Evolutionary conservation across 1,140 invertebrate species (phyloP).

Genomic region (Dinoponera quadriceps): DNA sequence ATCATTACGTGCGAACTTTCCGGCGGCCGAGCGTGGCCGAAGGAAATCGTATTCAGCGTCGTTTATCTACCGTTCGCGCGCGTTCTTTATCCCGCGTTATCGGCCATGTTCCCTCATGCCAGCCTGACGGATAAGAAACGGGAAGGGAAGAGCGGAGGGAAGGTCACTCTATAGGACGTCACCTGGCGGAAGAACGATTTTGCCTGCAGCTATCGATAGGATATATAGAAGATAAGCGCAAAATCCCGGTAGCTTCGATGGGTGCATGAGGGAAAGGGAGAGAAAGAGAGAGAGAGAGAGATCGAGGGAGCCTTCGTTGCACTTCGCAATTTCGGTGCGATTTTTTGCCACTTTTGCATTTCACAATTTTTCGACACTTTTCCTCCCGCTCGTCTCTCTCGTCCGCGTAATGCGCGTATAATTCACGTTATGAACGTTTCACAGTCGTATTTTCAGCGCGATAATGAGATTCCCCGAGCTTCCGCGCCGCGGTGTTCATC

Average conservation of each 20-base stretch:
- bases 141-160: constrained; percentile 3
- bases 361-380: background rate
- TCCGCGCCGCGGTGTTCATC: background rate
- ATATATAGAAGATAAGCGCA: constrained; percentile 39
- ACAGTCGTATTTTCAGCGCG: background rate
- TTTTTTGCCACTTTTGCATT: background rate
- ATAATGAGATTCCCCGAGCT: background rate
- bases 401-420: background rate
- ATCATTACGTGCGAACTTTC: constrained; percentile 9
- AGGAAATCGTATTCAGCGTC: constrained; percentile 41
- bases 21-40: background rate
- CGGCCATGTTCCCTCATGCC: background rate
- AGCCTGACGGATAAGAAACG: constrained; percentile 46
- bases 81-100: constrained; percentile 46
- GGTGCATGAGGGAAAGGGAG: background rate
- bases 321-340: constrained; percentile 11
- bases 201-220: constrained; percentile 37
- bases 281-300: no score
- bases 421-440: background rate
- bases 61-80: constrained; percentile 34
- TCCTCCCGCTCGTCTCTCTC: background rate
- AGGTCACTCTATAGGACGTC: constrained; percentile 2
- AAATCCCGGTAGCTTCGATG: constrained; percentile 6
- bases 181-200: constrained; percentile 45
- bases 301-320: background rate